Conservation (phyloP, 2,797 vertebrate genomes). For the Eupleurogrammus muticus region DNA sequence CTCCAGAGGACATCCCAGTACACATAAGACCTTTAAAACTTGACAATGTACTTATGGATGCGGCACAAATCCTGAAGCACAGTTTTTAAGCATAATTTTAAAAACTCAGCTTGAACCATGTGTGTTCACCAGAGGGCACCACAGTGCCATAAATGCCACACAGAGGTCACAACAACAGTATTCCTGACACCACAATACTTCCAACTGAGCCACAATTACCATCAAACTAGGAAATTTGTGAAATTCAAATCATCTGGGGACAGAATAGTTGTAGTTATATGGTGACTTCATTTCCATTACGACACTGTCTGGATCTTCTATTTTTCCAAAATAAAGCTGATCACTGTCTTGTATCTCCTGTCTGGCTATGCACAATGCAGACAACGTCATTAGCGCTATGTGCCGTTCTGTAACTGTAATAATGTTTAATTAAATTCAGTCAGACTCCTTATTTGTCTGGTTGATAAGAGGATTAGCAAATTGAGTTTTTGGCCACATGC, state of each 20-base stretch:
- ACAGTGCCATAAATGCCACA: conserved; percentile 7
- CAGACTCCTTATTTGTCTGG: background rate
- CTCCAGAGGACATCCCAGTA: too few relatives aligned
- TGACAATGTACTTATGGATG: background rate
- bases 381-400: background rate
- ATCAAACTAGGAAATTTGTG: conserved; percentile 15
- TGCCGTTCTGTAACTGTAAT: background rate
- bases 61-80: too few relatives aligned
- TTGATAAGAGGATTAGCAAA: background rate
- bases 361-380: background rate
- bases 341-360: conserved; percentile 10
- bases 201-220: background rate
- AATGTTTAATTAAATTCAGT: conserved; percentile 18
- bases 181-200: background rate
- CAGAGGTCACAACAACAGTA: background rate
- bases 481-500: background rate
- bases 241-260: conserved; percentile 28
- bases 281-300: conserved; percentile 46
- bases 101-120: background rate
- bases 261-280: background rate
- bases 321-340: conserved; percentile 41
- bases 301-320: conserved; percentile 32
- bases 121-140: conserved; percentile 41
- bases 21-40: background rate
- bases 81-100: background rate